A percentile compares a stretch with the other conserved stretches of the same genome.
Conservation (phyloP, 2,113 vertebrate genomes). For the Scytalopus superciliaris region DNA sequence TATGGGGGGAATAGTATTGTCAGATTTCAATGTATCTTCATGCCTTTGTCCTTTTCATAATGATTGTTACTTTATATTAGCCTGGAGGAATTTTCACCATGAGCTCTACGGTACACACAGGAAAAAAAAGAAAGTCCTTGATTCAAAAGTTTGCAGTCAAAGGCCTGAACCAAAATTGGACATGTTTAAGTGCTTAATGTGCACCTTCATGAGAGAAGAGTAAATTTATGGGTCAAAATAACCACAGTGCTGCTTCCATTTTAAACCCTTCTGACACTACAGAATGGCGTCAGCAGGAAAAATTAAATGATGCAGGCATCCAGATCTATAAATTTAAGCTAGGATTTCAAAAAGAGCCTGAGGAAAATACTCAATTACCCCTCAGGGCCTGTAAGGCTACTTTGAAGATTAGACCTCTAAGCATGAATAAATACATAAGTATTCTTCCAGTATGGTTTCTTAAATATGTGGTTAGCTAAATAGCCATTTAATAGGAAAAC, state of each 20-base stretch:
- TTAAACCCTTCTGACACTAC: neutral
- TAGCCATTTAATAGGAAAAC: constrained; percentile 2
- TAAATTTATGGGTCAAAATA: constrained; percentile 8
- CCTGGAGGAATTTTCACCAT: neutral
- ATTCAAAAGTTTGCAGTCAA: neutral
- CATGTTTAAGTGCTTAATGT: neutral
- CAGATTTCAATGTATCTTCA: neutral
- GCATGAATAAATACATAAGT: constrained; percentile 35
- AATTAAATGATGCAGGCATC: neutral
- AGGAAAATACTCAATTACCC: constrained; percentile 22
- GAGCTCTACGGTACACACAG: neutral
- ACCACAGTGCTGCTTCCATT: neutral
- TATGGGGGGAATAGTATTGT: neutral
- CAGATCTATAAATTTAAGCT: constrained; percentile 26
- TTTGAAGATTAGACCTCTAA: constrained; percentile 46
- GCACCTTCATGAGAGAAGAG: neutral
- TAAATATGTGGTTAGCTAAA: neutral
- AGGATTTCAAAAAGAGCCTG: constrained; percentile 35
- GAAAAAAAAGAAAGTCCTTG: neutral
- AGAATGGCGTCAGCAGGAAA: neutral
- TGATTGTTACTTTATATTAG: neutral
- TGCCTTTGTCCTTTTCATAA: neutral
- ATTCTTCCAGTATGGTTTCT: neutral
- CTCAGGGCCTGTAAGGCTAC: neutral
- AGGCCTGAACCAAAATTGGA: neutral